Percentiles rank a stretch among this genome's conserved stretches.
Conservation (phyloP, 2,888 invertebrate genomes). For the Anoncus sp. region DNA sequence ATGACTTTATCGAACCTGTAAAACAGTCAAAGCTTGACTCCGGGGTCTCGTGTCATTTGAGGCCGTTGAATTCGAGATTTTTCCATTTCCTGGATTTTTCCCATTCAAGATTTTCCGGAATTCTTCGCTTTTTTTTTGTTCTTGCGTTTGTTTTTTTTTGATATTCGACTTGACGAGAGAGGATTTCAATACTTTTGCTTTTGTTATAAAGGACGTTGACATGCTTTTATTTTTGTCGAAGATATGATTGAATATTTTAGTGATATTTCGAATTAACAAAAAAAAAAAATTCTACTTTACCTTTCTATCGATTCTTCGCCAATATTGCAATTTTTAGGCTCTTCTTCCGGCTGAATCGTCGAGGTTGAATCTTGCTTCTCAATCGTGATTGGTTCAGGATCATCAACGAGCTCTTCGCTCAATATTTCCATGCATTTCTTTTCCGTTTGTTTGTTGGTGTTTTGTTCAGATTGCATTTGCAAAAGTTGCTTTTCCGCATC, state of each 20-base stretch:
- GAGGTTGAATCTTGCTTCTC: constrained; percentile 9
- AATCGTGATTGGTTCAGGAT: neutral
- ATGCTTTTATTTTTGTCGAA: neutral
- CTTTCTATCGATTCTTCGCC: constrained; percentile 27
- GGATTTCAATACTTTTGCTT: neutral
- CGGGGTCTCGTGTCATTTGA: constrained; percentile 52
- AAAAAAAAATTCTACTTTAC: constrained; percentile 35
- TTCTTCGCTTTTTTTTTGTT: neutral
- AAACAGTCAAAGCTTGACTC: constrained; percentile 80
- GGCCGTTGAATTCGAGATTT: constrained; percentile 6
- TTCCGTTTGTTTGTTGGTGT: constrained; percentile 59
- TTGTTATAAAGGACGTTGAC: neutral
- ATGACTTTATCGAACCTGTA: constrained; percentile 78
- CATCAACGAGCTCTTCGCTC: constrained; percentile 8
- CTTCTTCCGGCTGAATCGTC: constrained; percentile 1
- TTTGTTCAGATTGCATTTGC: constrained; percentile 64
- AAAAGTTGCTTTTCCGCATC: constrained; percentile 84
- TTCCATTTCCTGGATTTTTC: constrained; percentile 9
- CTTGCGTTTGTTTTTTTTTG: neutral
- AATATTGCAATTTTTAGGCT: neutral
- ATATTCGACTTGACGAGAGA: neutral
- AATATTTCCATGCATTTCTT: neutral
- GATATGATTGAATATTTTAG: neutral
- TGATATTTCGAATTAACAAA: neutral
- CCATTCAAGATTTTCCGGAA: neutral